A percentile compares a stretch with the other conserved stretches of the same genome.
Evolutionary conservation across 2,797 vertebrate genomes (phyloP).

Genomic region (Pempheris klunzingeri): DNA sequence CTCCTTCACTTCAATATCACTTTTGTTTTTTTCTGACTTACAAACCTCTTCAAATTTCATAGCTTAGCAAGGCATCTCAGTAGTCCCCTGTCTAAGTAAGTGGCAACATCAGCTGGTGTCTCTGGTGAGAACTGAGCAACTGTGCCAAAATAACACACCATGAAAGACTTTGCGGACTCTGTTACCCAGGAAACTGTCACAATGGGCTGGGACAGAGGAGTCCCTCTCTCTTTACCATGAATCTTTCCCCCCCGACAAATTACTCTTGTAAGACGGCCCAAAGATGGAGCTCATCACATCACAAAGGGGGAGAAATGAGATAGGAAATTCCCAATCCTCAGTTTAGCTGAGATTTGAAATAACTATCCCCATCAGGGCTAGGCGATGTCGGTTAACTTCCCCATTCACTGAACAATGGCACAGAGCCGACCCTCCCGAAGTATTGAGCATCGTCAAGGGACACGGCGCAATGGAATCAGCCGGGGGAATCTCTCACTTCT

Average conservation of each 20-base stretch:
- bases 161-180: constrained; percentile 63
- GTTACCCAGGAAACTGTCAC: constrained; percentile 64
- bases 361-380: constrained; percentile 74
- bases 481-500: constrained; percentile 73
- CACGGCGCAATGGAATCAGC: constrained; percentile 75
- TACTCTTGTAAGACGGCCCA: constrained; percentile 63
- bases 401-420: constrained; percentile 77
- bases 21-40: constrained; percentile 53
- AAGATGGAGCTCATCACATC: constrained; percentile 74
- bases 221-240: constrained; percentile 36
- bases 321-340: constrained; percentile 73
- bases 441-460: constrained; percentile 64
- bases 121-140: constrained; percentile 53
- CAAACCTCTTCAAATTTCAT: constrained; percentile 57
- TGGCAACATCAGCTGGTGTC: constrained; percentile 55
- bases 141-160: constrained; percentile 69
- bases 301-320: constrained; percentile 72
- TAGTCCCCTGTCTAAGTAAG: constrained; percentile 49
- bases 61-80: constrained; percentile 50
- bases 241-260: constrained; percentile 66
- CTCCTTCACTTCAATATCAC: constrained; percentile 38
- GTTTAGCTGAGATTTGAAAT: constrained; percentile 83
- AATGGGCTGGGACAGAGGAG: constrained; percentile 42
- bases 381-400: constrained; percentile 73
- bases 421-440: constrained; percentile 68